phyloP scores from a whole-genome alignment of 2,888 invertebrate genomes.

The Nomada flava region DNA sequence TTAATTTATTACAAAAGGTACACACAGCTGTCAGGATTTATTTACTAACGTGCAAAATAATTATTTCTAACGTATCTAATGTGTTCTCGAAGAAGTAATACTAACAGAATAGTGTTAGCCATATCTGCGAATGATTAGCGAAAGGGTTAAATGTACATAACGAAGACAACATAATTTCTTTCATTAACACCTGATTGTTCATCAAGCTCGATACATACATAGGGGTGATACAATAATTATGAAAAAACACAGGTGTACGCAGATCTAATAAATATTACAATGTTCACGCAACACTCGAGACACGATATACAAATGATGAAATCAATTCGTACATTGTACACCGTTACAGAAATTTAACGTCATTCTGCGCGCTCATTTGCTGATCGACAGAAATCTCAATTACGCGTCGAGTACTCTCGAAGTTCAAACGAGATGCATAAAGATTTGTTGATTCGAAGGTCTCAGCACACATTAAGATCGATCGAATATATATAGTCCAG shows the following conservation, averaged over 20 bases:
- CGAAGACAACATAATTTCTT: neutral
- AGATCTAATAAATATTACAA: conserved; percentile 11
- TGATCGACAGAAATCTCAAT: conserved; percentile 7
- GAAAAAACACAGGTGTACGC: conserved; percentile 20
- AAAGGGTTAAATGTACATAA: conserved; percentile 21
- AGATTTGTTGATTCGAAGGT: conserved; percentile 34
- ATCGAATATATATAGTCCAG: conserved; percentile 45
- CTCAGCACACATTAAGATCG: conserved; percentile 36
- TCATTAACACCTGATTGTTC: conserved; percentile 14
- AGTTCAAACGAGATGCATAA: conserved; percentile 18
- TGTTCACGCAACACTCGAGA: conserved; percentile 13
- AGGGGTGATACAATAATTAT: conserved; percentile 21
- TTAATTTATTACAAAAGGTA: neutral
- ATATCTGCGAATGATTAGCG: neutral
- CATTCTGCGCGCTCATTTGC: conserved; percentile 15
- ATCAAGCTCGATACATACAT: conserved; percentile 1
- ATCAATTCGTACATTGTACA: conserved; percentile 21
- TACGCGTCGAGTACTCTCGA: neutral
- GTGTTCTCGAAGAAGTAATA: neutral
- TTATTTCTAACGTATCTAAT: neutral
- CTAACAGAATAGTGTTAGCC: neutral
- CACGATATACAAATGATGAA: conserved; percentile 27
- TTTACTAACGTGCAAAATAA: neutral
- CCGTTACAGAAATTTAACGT: neutral
- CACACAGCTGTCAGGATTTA: neutral